phyloP scores from a whole-genome alignment of 2,113 vertebrate species.

The Colistium nudipinnis region DNA sequence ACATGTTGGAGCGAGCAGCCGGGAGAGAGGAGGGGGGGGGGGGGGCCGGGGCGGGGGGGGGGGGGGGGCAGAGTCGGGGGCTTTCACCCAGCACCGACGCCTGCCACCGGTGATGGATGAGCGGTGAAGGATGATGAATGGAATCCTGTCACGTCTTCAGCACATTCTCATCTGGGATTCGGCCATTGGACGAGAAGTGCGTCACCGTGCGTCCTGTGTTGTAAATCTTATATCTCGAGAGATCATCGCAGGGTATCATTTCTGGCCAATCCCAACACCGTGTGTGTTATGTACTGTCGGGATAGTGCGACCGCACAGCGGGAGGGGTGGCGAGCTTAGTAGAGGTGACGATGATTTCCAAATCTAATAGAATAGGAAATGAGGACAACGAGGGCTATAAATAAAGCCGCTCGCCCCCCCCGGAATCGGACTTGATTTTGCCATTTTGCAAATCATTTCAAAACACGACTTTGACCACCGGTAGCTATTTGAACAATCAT shows the following conservation, averaged over 20 bases:
- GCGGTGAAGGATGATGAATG: slow-evolving; percentile 64
- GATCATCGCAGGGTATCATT: neutral
- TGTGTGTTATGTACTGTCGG: neutral
- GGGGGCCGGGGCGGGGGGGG: slow-evolving; percentile 15
- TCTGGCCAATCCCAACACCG: neutral
- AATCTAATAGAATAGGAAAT: too few relatives aligned
- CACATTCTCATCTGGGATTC: slow-evolving; percentile 65
- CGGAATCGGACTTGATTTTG: too few relatives aligned
- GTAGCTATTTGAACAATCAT: neutral
- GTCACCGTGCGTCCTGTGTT: slow-evolving; percentile 28
- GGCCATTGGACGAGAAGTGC: slow-evolving; percentile 46
- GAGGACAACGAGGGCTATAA: too few relatives aligned
- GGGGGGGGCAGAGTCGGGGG: slow-evolving; percentile 24
- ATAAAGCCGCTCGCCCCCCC: too few relatives aligned
- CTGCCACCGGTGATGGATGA: slow-evolving; percentile 66
- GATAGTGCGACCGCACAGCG: too few relatives aligned
- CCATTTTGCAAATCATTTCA: neutral
- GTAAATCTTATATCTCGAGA: slow-evolving; percentile 25
- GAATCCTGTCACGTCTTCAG: slow-evolving; percentile 55
- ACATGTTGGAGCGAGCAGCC: slow-evolving; percentile 40
- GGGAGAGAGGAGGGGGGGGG: slow-evolving; percentile 26
- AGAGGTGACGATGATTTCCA: too few relatives aligned
- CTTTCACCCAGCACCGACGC: slow-evolving; percentile 14
- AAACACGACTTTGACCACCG: neutral
- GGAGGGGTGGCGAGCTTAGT: too few relatives aligned